phyloP scores from a whole-genome alignment of 1,140 invertebrate species.

The Kradibia gibbosae region DNA sequence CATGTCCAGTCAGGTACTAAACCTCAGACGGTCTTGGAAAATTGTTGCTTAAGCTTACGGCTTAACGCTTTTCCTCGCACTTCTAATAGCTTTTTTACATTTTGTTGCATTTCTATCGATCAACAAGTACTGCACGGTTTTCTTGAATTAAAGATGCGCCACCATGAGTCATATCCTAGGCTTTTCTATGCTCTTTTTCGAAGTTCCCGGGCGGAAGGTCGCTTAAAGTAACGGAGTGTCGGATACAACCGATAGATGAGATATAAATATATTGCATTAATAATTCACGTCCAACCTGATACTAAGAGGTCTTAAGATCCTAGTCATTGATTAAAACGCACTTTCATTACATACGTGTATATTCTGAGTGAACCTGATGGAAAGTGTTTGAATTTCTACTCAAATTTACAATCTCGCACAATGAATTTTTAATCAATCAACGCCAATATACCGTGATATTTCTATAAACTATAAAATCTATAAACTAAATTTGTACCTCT shows the following conservation, averaged over 20 bases:
- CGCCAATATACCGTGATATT: not conserved
- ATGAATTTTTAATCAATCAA: slow-evolving; percentile 8
- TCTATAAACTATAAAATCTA: not conserved
- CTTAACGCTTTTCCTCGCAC: too few relatives aligned
- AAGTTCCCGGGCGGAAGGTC: not conserved
- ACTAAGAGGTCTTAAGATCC: slow-evolving; percentile 32
- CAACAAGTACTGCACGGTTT: too few relatives aligned
- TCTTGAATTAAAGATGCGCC: not conserved
- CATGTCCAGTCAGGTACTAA: too few relatives aligned
- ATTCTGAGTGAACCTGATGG: not conserved
- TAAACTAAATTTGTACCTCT: not conserved
- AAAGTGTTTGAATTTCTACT: not conserved
- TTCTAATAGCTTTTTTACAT: too few relatives aligned
- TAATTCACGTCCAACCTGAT: slow-evolving; percentile 15
- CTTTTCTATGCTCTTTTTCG: not conserved
- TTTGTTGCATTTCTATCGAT: too few relatives aligned
- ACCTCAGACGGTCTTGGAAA: too few relatives aligned
- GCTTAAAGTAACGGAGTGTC: not conserved
- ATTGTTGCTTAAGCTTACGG: too few relatives aligned
- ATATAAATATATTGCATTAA: slow-evolving; percentile 32
- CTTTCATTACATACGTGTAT: not conserved
- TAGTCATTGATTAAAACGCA: slow-evolving; percentile 39
- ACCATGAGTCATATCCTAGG: not conserved
- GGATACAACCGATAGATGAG: slow-evolving; percentile 27
- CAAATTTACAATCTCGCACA: slow-evolving; percentile 8